These are phyloP conservation scores for Orientallactaga sibirica DNA, from an alignment of 2,797 vertebrate species.

Conservation along the genomic window DNA sequence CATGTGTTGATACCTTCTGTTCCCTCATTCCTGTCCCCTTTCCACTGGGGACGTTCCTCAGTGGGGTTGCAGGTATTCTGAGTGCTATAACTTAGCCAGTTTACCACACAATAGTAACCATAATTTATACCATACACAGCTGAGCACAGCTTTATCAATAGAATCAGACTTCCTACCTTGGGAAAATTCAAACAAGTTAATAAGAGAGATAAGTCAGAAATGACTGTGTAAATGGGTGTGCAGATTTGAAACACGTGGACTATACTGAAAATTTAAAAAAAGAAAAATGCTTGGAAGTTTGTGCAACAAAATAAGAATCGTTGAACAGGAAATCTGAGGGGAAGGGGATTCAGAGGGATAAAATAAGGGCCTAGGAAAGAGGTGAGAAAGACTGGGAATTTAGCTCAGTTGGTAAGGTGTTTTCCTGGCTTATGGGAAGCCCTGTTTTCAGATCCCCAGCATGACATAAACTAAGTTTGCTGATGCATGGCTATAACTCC, in stretches of 20 bases:
- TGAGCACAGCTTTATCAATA: background rate
- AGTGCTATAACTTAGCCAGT: background rate
- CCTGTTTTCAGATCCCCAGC: too few relatives aligned
- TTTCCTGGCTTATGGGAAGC: too few relatives aligned
- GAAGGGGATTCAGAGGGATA: background rate
- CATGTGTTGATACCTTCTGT: too few relatives aligned
- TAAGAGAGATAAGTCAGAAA: background rate
- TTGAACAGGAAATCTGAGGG: background rate
- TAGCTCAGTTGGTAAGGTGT: too few relatives aligned
- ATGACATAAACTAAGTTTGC: too few relatives aligned
- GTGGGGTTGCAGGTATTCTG: too few relatives aligned
- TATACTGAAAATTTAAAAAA: background rate
- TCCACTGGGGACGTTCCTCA: too few relatives aligned
- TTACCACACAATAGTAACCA: background rate
- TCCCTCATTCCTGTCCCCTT: too few relatives aligned
- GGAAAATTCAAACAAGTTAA: background rate
- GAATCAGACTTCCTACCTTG: background rate
- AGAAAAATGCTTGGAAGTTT: background rate
- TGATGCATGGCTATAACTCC: too few relatives aligned
- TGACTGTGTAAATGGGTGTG: background rate
- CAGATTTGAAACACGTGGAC: background rate
- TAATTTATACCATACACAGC: background rate
- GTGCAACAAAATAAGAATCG: background rate
- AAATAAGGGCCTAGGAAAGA: background rate
- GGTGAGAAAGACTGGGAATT: background rate